Conservation (phyloP, 1,140 invertebrate genomes). For the Platyura marginata region DNA sequence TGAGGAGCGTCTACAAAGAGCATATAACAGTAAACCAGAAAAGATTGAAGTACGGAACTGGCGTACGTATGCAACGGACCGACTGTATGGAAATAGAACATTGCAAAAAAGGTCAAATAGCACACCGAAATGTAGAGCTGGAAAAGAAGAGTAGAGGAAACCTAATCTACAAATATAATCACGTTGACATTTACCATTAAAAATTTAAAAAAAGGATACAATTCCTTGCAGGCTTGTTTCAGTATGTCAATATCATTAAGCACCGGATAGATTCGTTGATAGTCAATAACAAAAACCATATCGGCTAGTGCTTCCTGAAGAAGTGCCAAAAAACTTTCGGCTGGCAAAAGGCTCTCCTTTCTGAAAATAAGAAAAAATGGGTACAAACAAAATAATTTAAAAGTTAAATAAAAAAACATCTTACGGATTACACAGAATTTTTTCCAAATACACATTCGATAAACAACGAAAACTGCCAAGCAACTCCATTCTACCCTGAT, state of each 20-base stretch:
- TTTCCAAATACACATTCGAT: slow-evolving; percentile 12
- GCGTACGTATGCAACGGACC: too few species aligned
- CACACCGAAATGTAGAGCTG: too few species aligned
- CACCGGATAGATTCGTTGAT: slow-evolving; percentile 39
- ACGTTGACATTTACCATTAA: too few species aligned
- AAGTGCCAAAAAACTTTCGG: slow-evolving; percentile 32
- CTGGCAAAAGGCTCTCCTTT: slow-evolving; percentile 1
- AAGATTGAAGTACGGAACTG: too few species aligned
- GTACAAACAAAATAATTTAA: too few species aligned
- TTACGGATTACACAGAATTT: slow-evolving; percentile 15
- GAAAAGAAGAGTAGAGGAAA: too few species aligned
- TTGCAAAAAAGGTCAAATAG: too few species aligned
- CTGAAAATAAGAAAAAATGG: slow-evolving; percentile 6
- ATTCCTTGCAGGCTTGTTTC: slow-evolving; percentile 32
- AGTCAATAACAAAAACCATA: slow-evolving; percentile 49
- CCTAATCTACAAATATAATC: too few species aligned
- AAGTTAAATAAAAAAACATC: background rate
- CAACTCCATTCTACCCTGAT: slow-evolving; percentile 29
- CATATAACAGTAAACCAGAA: too few species aligned
- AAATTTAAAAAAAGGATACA: slow-evolving; percentile 29
- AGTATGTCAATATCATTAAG: slow-evolving; percentile 37
- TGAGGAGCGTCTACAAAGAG: too few species aligned
- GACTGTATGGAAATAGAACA: too few species aligned
- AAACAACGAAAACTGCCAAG: slow-evolving; percentile 23
- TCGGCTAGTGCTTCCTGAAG: slow-evolving; percentile 41